Conservation (phyloP, 2,888 invertebrate species). For the Ormyrus labotus region DNA sequence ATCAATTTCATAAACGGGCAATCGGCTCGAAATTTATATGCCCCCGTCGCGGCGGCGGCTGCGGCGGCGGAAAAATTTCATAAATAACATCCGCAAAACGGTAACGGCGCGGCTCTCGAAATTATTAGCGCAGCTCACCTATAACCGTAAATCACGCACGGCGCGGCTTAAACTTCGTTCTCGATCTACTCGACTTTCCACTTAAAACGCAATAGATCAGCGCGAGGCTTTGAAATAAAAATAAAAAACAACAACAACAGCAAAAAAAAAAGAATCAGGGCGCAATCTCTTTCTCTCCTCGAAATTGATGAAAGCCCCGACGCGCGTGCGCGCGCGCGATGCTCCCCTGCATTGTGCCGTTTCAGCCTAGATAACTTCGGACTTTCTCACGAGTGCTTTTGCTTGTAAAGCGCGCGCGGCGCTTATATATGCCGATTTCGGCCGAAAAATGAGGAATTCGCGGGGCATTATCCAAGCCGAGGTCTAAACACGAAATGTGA, state of each 20-base stretch:
- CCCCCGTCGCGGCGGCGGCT: not conserved
- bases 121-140: not conserved
- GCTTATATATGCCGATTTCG: not conserved
- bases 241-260: not conserved
- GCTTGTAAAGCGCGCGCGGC: conserved; percentile 6
- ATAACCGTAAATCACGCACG: conserved; percentile 16
- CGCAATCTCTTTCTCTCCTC: conserved; percentile 3
- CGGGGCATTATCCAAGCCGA: not conserved
- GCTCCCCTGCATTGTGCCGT: not conserved
- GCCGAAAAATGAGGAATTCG: conserved; percentile 10
- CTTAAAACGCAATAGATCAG: conserved; percentile 31
- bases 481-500: conserved; percentile 12
- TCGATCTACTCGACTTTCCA: conserved; percentile 36
- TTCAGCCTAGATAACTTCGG: too few species aligned
- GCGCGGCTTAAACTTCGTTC: not conserved
- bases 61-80: conserved; percentile 1
- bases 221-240: not conserved
- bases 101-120: conserved; percentile 1
- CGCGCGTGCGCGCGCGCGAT: not conserved
- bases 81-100: not conserved
- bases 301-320: conserved; percentile 35
- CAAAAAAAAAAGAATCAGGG: not conserved
- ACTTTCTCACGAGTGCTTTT: conserved; percentile 11
- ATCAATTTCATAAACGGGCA: conserved; percentile 5
- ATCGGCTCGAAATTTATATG: not conserved